Base-by-base conservation (phyloP, 2,113 vertebrate species). In the Chloroceryle aenea region DNA sequence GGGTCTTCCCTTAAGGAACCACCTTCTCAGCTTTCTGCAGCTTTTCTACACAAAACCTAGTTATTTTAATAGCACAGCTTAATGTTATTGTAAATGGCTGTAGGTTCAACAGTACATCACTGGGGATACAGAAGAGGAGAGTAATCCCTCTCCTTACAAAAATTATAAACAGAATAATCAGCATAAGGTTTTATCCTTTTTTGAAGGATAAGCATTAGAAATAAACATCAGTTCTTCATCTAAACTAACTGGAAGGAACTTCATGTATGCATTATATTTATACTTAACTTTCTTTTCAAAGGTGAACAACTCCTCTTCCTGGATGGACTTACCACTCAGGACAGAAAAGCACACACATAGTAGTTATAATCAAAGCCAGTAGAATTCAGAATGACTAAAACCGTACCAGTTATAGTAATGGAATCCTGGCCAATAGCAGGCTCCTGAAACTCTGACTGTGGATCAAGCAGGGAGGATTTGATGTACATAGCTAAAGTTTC, bases 401-500 rank as follows among this genome's bases (percentile, higher is more conserved):
- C 53, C 97, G 94, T 95, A 99, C 99, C 98, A 95, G 98, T 97
- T 63, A 97, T 97, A 84, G 98, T 98, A 97, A 98, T 97, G 71
- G 95, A 92, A 98, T 98, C 98, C 91, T 98, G 98, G 91, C 96
- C 97, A 96, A 93, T 58, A 64, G 98, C 95, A 76, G 97, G 96
- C 88, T 98, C 98, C 89, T 97, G 96, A 86, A 95, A 96, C 29
- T 98, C 98, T 89, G 97, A 98, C 4, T 98, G 95, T 34, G 96
- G 84, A 80, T 99, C 97, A 82, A 99, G 96, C 90, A 98, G 96
- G 3, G 98, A 98, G 42, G 98, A 98, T 95, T 98, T 99, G 95
- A 99, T 98, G 87, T 99, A 99, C 3, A 98, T 97, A 40, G 98
- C 98, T 95, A 98, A 97, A 27, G 97, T 97, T 73, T 99, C 98